phyloP scores from a whole-genome alignment of 2,113 vertebrate genomes.

The Nipponia nippon region DNA sequence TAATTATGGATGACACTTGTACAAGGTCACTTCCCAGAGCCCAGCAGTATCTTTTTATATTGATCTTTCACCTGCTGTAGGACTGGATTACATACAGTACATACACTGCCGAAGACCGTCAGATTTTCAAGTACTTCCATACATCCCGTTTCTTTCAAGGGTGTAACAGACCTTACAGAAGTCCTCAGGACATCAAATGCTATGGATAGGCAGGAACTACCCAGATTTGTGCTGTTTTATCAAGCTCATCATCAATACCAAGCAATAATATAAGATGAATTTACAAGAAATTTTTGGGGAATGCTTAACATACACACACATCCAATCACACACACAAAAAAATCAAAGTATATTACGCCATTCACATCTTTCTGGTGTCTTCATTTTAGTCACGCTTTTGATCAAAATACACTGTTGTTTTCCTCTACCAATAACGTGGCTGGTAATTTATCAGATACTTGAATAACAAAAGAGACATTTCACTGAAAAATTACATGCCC shows the following conservation, averaged over 20 bases:
- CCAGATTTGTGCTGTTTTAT: neutral
- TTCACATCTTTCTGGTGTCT: neutral
- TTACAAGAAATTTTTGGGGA: neutral
- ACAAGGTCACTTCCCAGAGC: neutral
- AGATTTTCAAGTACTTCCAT: neutral
- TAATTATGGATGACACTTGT: neutral
- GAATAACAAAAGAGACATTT: neutral
- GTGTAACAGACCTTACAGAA: neutral
- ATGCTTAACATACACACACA: accelerated
- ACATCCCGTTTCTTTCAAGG: neutral
- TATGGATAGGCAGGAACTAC: neutral
- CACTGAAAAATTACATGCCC: neutral
- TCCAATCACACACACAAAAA: neutral
- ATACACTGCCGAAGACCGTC: accelerated
- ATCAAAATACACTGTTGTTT: neutral
- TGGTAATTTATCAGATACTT: neutral
- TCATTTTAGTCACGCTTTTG: neutral
- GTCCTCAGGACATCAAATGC: neutral
- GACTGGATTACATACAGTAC: neutral
- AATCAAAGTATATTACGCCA: neutral
- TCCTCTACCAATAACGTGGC: neutral
- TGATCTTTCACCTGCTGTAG: neutral
- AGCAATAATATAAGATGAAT: neutral
- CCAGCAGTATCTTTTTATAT: neutral
- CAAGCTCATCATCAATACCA: accelerated